Evolutionary conservation across 2,888 invertebrate species (phyloP).

Genomic region (Sinhomidia bicolor): DNA sequence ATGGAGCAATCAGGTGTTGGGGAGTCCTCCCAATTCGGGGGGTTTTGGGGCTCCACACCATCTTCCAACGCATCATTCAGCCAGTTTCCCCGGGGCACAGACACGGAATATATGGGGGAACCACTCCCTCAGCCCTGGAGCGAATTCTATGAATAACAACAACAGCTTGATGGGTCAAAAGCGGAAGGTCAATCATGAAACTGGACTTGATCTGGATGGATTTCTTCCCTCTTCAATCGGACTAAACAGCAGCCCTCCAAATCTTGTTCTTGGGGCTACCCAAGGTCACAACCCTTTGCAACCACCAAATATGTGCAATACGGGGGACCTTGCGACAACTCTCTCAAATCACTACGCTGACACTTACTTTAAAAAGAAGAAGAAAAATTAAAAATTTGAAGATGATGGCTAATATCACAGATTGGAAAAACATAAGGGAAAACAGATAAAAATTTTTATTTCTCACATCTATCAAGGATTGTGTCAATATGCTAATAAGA

Average conservation of each 20-base stretch:
- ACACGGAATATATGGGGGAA: conserved; percentile 79
- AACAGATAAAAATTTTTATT: too few relatives aligned
- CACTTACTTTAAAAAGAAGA: conserved; percentile 82
- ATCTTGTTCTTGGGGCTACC: conserved; percentile 37
- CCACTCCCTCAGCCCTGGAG: conserved; percentile 80
- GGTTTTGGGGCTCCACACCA: conserved; percentile 78
- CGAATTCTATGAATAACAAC: conserved; percentile 75
- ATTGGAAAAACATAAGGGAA: too few relatives aligned
- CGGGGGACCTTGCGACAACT: conserved; percentile 82
- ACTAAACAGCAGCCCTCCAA: conserved; percentile 45
- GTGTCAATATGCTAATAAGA: not conserved
- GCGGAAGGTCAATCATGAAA: conserved; percentile 82
- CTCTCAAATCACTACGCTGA: conserved; percentile 84
- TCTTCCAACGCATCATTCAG: conserved; percentile 78
- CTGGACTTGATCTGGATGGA: conserved; percentile 82
- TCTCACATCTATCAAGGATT: too few relatives aligned
- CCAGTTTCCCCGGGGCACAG: conserved; percentile 77
- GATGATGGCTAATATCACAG: too few relatives aligned
- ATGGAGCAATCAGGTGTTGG: conserved; percentile 80
- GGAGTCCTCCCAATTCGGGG: conserved; percentile 79
- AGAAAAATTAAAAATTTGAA: conserved; percentile 80
- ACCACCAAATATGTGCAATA: conserved; percentile 38
- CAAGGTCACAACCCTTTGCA: conserved; percentile 63
- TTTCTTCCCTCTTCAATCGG: conserved; percentile 65
- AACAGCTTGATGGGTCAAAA: conserved; percentile 82